These are phyloP conservation scores for Paracyclopina nana DNA, from an alignment of 1,140 invertebrate genomes.

Conservation along the genomic window DNA sequence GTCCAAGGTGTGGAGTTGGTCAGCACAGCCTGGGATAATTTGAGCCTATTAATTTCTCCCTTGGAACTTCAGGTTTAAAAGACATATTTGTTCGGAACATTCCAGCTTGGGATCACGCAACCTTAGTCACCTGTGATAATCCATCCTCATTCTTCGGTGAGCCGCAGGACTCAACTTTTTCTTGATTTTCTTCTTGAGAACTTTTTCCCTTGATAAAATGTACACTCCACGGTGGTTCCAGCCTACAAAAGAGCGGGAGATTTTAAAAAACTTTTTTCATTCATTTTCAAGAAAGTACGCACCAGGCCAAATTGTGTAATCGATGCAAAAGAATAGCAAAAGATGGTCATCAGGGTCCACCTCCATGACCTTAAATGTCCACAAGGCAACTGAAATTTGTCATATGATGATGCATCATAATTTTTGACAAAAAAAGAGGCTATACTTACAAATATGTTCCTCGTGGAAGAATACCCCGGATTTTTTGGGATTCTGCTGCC, in stretches of 20 bases:
- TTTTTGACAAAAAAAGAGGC: too few species aligned
- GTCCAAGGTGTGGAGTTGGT: too few species aligned
- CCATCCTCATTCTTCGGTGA: background rate
- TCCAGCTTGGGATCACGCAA: too few species aligned
- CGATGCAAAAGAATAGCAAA: conserved; percentile 10
- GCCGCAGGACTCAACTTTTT: background rate
- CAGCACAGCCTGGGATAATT: too few species aligned
- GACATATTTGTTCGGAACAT: too few species aligned
- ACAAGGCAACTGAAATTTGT: too few species aligned
- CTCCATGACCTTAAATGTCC: conserved; percentile 10
- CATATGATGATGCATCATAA: too few species aligned
- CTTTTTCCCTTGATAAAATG: background rate
- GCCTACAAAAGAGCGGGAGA: too few species aligned
- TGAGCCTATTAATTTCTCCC: too few species aligned
- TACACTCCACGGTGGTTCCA: background rate
- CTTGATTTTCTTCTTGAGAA: background rate
- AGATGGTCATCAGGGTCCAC: background rate
- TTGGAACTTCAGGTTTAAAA: too few species aligned
- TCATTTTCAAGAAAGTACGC: too few species aligned
- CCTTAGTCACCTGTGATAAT: background rate
- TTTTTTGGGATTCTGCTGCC: background rate
- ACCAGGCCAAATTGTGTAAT: conserved; percentile 14
- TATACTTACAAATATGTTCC: background rate
- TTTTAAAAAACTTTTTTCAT: too few species aligned
- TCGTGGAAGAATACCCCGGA: background rate